Conservation (phyloP, 2,797 vertebrate species). For the Crenichthys baileyi region DNA sequence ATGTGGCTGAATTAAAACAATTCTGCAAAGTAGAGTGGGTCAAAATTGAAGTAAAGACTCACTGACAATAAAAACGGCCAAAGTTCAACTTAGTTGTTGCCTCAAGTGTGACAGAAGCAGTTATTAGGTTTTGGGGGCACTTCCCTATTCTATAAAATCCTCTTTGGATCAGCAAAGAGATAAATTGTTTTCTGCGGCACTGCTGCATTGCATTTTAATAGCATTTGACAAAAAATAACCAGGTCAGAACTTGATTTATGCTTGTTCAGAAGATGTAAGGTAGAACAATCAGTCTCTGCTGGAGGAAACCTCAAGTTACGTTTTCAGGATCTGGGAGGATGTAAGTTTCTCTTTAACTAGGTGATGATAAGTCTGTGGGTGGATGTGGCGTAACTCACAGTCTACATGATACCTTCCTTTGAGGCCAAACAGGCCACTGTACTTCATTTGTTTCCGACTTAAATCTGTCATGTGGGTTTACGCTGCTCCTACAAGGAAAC, state of each 20-base stretch:
- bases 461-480: slow-evolving; percentile 58
- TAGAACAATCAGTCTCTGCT: slow-evolving; percentile 53
- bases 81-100: neutral
- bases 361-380: slow-evolving; percentile 67
- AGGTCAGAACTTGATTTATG: slow-evolving; percentile 17
- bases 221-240: slow-evolving; percentile 5
- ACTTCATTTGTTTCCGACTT: slow-evolving; percentile 50
- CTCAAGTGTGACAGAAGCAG: too few species aligned
- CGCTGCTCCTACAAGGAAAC: slow-evolving; percentile 38
- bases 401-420: slow-evolving; percentile 58
- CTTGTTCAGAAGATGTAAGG: slow-evolving; percentile 31
- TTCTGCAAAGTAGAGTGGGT: neutral
- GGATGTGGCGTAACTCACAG: slow-evolving; percentile 52
- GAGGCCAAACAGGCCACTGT: slow-evolving; percentile 52
- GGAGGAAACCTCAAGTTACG: slow-evolving; percentile 35
- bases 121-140: neutral
- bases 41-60: neutral
- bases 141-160: neutral
- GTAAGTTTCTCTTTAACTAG: slow-evolving; percentile 46
- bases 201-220: neutral
- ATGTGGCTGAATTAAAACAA: neutral
- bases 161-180: neutral
- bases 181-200: neutral
- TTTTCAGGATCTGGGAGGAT: slow-evolving; percentile 60
- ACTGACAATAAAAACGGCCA: neutral